Percentiles rank a stretch among this genome's conserved stretches.
Conservation (phyloP, 2,888 invertebrate genomes). For the Cerceris ruficornis region DNA sequence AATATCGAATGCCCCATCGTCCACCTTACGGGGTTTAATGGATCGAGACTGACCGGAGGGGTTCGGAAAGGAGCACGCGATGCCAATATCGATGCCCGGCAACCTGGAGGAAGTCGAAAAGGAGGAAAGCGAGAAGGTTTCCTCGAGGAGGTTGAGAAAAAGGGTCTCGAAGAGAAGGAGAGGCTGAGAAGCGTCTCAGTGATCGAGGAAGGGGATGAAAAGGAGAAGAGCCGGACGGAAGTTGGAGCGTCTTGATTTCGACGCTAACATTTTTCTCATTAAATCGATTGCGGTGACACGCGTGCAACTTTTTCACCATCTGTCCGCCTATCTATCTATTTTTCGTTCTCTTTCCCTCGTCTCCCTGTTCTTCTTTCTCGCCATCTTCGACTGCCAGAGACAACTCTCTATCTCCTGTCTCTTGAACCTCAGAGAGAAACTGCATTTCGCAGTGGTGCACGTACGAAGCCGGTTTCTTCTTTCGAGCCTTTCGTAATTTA, state of each 20-base stretch:
- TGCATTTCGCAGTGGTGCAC: slow-evolving; percentile 3
- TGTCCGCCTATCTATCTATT: slow-evolving; percentile 20
- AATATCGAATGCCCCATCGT: slow-evolving; percentile 71
- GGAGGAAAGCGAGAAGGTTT: slow-evolving; percentile 15
- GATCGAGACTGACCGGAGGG: slow-evolving; percentile 67
- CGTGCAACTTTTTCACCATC: slow-evolving; percentile 31
- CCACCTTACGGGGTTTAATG: slow-evolving; percentile 73
- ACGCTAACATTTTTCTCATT: slow-evolving; percentile 70
- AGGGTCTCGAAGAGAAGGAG: slow-evolving; percentile 12
- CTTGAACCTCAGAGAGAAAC: background rate
- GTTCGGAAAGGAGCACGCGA: slow-evolving; percentile 47
- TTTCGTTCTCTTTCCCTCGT: slow-evolving; percentile 18
- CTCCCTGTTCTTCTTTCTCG: background rate
- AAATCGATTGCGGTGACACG: slow-evolving; percentile 68
- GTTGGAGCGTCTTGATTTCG: slow-evolving; percentile 52
- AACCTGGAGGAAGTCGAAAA: slow-evolving; percentile 21
- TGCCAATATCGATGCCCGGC: slow-evolving; percentile 42
- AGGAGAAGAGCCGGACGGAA: slow-evolving; percentile 20
- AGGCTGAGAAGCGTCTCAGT: background rate
- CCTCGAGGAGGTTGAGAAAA: slow-evolving; percentile 18
- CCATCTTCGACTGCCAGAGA: slow-evolving; percentile 1
- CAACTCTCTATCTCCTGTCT: background rate
- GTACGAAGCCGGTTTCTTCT: slow-evolving; percentile 43
- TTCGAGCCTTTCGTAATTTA: slow-evolving; percentile 65
- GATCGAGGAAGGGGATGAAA: slow-evolving; percentile 3